Conservation (phyloP, 2,888 invertebrate species). For the Pseudococcus viburni region DNA sequence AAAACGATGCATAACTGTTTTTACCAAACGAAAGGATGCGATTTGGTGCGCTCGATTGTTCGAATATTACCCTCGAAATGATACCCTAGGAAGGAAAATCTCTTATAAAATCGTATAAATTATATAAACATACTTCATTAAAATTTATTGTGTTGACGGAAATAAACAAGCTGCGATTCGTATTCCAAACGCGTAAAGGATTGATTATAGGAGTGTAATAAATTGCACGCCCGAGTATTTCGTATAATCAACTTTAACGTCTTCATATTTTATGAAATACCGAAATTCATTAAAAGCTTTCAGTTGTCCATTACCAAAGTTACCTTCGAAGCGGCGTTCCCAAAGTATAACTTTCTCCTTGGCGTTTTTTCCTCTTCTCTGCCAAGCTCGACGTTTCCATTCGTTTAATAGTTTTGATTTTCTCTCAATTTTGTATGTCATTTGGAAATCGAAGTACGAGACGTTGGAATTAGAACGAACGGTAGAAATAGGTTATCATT, state of each 20-base stretch:
- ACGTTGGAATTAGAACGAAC: neutral
- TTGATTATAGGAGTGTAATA: constrained; percentile 36
- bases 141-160: constrained; percentile 6
- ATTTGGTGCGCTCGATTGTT: no score
- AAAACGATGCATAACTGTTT: neutral
- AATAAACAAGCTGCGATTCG: neutral
- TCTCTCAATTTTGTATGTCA: neutral
- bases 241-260: constrained; percentile 38
- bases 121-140: constrained; percentile 2
- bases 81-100: neutral
- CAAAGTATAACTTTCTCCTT: no score
- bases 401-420: neutral
- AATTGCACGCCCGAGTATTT: constrained; percentile 13
- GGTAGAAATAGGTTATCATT: neutral
- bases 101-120: constrained; percentile 8
- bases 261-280: constrained; percentile 9
- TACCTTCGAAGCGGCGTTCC: neutral
- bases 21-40: neutral
- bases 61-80: neutral
- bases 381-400: neutral
- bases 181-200: constrained; percentile 34
- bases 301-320: constrained; percentile 18
- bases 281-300: constrained; percentile 35
- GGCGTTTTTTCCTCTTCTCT: no score
- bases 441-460: neutral